Evolutionary conservation across 30 jellyfish, hydroid and myxozoan genomes (phyloP).

Genomic region (Aurelia aurita): DNA sequence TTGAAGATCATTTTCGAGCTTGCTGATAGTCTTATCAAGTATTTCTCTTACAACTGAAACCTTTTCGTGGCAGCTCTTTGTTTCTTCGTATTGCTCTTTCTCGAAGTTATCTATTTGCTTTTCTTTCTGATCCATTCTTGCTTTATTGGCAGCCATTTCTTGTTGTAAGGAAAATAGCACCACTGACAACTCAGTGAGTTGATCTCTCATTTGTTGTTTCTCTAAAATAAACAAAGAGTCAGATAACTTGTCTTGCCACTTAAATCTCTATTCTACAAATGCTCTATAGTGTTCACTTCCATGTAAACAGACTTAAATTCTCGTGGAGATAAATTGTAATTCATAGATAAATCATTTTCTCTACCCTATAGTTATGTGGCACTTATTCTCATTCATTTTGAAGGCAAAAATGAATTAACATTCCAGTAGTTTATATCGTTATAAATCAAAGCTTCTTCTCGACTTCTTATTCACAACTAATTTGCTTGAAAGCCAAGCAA

Average conservation of each 20-base stretch:
- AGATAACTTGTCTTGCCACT: neutral
- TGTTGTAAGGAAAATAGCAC: constrained; percentile 27
- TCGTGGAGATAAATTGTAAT: too few species aligned
- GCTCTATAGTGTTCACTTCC: too few species aligned
- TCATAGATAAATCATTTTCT: too few species aligned
- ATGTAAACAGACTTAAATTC: too few species aligned
- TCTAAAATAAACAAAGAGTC: neutral
- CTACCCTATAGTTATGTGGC: too few species aligned
- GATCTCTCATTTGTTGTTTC: constrained; percentile 46
- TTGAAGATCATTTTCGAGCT: constrained; percentile 19
- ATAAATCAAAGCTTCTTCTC: too few species aligned
- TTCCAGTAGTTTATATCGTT: too few species aligned
- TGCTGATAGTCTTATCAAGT: constrained; percentile 6
- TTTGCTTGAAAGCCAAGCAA: too few species aligned
- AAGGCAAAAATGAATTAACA: too few species aligned
- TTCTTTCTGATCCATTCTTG: constrained; percentile 18
- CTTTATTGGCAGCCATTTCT: constrained; percentile 6
- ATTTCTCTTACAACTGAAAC: constrained; percentile 16
- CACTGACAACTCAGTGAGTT: constrained; percentile 29
- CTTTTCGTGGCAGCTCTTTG: constrained; percentile 21
- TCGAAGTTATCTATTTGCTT: constrained; percentile 1
- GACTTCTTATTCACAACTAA: too few species aligned
- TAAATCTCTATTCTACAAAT: too few species aligned
- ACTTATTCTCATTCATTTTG: too few species aligned
- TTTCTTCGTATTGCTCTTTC: constrained; percentile 26